Evolutionary conservation across 1,140 invertebrate genomes (phyloP).

Genomic region (Conus ventricosus): DNA sequence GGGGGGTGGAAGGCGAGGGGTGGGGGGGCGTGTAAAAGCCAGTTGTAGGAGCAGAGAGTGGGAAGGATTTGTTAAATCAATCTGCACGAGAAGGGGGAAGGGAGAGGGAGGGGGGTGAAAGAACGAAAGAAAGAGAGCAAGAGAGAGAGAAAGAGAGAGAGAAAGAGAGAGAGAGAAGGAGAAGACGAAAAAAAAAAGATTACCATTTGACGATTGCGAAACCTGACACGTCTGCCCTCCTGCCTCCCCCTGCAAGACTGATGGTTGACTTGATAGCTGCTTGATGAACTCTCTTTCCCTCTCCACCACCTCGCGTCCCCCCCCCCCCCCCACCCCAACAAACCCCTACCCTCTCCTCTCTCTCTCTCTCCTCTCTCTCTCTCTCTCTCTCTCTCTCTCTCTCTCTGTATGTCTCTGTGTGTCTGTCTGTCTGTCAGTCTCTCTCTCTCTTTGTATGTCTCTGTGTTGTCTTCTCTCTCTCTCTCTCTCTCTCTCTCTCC

Average conservation of each 20-base stretch:
- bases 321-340: neutral
- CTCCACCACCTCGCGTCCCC: neutral
- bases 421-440: neutral
- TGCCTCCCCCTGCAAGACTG: neutral
- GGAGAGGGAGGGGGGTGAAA: neutral
- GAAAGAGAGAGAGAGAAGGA: too few species aligned
- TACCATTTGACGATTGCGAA: slow-evolving; percentile 20
- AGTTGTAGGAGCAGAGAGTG: neutral
- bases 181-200: neutral
- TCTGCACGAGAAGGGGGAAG: too few species aligned
- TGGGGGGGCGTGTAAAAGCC: neutral
- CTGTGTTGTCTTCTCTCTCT: neutral
- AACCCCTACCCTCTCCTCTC: neutral
- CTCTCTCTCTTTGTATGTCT: neutral
- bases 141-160: too few species aligned
- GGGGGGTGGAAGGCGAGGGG: neutral
- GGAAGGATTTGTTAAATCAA: too few species aligned
- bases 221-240: neutral
- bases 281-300: slow-evolving; percentile 19
- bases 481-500: slow-evolving; percentile 21
- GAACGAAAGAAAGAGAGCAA: neutral
- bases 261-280: slow-evolving; percentile 6
- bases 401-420: neutral
- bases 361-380: slow-evolving; percentile 20
- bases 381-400: neutral